Evolutionary conservation across 2,888 invertebrate genomes (phyloP).

Genomic region (Pseudeuparius sepicola): DNA sequence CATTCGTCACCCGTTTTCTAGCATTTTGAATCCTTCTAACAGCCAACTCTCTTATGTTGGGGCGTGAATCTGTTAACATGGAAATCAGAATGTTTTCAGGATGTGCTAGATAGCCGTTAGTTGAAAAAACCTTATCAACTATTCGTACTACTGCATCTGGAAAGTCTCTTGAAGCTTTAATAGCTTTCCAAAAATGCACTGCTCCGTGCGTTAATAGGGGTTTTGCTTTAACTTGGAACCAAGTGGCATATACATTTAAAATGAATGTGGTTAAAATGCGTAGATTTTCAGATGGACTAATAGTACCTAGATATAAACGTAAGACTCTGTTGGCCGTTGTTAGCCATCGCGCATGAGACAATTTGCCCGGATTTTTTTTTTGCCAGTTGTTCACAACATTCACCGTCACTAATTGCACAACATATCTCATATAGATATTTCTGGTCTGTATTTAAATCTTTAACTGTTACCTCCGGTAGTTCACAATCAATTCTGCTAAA

Average conservation of each 20-base stretch:
- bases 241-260: conserved; percentile 2
- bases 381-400: conserved; percentile 6
- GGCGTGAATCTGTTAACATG: conserved; percentile 9
- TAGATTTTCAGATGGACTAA: conserved; percentile 1
- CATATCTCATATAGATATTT: conserved; percentile 11
- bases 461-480: conserved; percentile 11
- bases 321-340: conserved; percentile 16
- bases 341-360: conserved; percentile 13
- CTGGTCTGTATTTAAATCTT: conserved; percentile 6
- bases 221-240: background rate
- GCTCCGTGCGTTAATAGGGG: background rate
- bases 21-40: conserved; percentile 7
- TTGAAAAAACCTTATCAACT: conserved; percentile 4
- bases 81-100: conserved; percentile 5
- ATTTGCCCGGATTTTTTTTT: conserved; percentile 6
- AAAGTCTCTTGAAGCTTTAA: background rate
- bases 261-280: conserved; percentile 6
- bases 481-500: conserved; percentile 10
- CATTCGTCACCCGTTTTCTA: conserved; percentile 6
- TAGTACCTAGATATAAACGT: conserved; percentile 13
- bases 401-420: conserved; percentile 3
- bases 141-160: too few relatives aligned
- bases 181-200: background rate
- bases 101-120: conserved; percentile 6
- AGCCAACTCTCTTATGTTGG: conserved; percentile 7